A percentile compares a stretch with the other conserved stretches of the same genome.
Conservation (phyloP, 2,113 vertebrate species). For the Anoplopoma fimbria region DNA sequence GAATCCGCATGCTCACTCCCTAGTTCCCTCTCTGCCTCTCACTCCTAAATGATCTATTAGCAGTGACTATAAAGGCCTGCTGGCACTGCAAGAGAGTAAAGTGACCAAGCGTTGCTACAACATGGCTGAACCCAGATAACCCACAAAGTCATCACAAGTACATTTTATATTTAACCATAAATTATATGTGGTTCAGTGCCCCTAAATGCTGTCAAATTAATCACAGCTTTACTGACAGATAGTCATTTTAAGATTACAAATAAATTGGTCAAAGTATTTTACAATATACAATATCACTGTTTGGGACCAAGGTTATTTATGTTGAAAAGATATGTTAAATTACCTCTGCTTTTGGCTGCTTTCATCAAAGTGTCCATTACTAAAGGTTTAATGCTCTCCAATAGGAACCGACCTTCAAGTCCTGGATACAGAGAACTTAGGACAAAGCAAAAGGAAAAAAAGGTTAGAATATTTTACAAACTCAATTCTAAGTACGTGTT, state of each 20-base stretch:
- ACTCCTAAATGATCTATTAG: conserved; percentile 53
- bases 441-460: conserved; percentile 16
- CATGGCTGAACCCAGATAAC: conserved; percentile 23
- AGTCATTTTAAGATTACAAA: background rate
- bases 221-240: background rate
- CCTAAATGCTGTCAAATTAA: background rate
- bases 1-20: conserved; percentile 39
- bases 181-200: background rate
- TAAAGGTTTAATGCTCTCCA: conserved; percentile 90
- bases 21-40: conserved; percentile 12
- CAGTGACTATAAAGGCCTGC: conserved; percentile 35
- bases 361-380: conserved; percentile 91
- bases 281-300: background rate
- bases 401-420: conserved; percentile 91
- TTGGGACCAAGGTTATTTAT: background rate
- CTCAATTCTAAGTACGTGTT: background rate
- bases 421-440: conserved; percentile 93
- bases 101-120: conserved; percentile 19
- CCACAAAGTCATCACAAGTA: background rate
- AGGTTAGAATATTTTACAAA: background rate
- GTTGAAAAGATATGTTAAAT: conserved; percentile 25
- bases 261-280: background rate
- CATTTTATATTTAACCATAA: background rate
- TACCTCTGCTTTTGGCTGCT: conserved; percentile 95
- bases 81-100: conserved; percentile 22